Conservation (phyloP, 1,140 invertebrate species). For the Diabrotica undecimpunctata region DNA sequence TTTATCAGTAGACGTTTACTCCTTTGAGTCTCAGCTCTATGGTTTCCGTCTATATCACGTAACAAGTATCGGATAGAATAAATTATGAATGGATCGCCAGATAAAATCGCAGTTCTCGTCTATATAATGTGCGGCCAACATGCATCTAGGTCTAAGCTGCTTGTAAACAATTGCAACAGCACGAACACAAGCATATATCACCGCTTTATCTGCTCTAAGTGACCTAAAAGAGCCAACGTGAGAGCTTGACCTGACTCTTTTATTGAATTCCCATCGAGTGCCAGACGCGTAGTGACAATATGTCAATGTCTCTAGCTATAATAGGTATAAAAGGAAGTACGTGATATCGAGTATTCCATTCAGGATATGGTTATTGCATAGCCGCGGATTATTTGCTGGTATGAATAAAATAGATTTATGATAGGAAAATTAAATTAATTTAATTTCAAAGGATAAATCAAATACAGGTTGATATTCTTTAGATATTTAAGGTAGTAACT, state of each 20-base stretch:
- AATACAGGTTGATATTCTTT: no score
- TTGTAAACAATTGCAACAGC: conserved; percentile 28
- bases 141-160: conserved; percentile 11
- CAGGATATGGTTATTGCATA: no score
- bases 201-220: conserved; percentile 22
- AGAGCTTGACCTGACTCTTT: conserved; percentile 21
- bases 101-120: conserved; percentile 19
- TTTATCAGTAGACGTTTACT: conserved; percentile 12
- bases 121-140: conserved; percentile 19
- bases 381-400: no score
- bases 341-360: no score
- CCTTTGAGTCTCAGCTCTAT: conserved; percentile 7
- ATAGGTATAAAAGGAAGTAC: no score
- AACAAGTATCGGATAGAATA: conserved; percentile 28
- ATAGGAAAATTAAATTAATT: no score
- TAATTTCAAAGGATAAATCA: no score
- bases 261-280: conserved; percentile 27
- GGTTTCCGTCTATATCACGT: conserved; percentile 12
- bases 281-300: neutral
- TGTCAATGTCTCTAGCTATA: neutral
- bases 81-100: conserved; percentile 22
- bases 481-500: no score
- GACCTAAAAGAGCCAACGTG: conserved; percentile 22
- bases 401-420: no score
- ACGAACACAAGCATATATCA: conserved; percentile 28